Base-by-base conservation (phyloP, 2,797 vertebrate genomes). In the Alosa sapidissima region DNA sequence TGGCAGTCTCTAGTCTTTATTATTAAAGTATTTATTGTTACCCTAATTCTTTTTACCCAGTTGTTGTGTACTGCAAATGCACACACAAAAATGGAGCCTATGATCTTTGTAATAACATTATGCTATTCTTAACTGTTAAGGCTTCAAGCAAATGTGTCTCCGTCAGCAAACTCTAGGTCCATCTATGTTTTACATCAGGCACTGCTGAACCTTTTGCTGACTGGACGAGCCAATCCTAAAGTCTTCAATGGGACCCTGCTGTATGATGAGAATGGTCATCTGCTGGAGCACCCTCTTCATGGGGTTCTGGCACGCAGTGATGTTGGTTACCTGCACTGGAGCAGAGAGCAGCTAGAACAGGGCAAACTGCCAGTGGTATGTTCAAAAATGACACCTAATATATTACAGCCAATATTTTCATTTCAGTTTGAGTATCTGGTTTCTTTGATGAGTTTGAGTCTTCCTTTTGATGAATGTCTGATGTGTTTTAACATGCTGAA, bases 281-380 rank as follows among this genome's bases (percentile, higher is more conserved):
- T 87, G 3, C 85, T 94, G 52, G 89, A 86, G 84, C 91, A 89
- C 48, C 89, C 89, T 0, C 88, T 94, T 7, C 93, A 92, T 3
- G 96, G 96, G 1, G 83, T 97, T 83, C 86, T 90, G 86, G 75
- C 88, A 2, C 96, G 96, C 49, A 90, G 94, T 1, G 91, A 95
- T 0, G 84, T 98, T 0, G 97, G 97, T 2, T 97, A 95, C 83
- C 93, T 98, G 88, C 87, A 89, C 87, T 97, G 97, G 97, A 92
- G 89, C 81, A 86, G 89, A 72, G 92, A 92, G 0, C 78, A 89
- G 49, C 86, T 36, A 0, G 89, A 94, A 68, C 87, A 21, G 4
- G 87, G 90, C 8, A 85, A 81, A 3, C 90, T 94, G 52, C 92
- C 92, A 0, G 89, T 90, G 95, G 96, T 96, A 83, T 2, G 54